phyloP scores from a whole-genome alignment of 2,113 vertebrate species.

The Rattus rattus region DNA sequence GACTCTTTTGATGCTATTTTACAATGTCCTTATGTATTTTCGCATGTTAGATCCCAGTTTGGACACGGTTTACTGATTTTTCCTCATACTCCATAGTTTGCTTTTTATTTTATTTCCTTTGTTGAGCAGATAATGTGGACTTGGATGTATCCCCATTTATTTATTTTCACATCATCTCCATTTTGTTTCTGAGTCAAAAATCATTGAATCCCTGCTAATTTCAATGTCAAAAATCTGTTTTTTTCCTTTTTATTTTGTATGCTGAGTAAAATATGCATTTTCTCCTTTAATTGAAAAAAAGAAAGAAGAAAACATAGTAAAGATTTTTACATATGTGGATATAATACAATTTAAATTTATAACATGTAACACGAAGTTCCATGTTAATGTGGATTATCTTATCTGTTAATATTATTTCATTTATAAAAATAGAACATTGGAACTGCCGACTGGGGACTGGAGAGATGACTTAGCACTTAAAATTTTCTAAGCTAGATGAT shows the following conservation, averaged over 20 bases:
- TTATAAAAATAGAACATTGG: neutral
- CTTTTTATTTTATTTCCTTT: neutral
- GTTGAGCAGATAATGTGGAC: neutral
- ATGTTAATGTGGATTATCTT: neutral
- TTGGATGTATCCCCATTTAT: neutral
- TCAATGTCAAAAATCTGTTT: neutral
- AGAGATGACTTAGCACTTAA: neutral
- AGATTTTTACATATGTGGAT: neutral
- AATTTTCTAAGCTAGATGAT: neutral
- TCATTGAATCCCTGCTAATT: no score
- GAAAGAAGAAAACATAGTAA: neutral
- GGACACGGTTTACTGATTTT: neutral
- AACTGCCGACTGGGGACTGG: neutral
- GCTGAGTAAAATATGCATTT: neutral
- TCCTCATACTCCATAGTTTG: neutral
- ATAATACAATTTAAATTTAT: neutral
- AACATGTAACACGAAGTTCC: neutral
- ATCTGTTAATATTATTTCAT: conserved; percentile 4
- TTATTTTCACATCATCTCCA: no score
- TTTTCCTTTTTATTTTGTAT: neutral
- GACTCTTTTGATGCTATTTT: neutral
- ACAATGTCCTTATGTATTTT: neutral
- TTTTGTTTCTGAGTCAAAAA: neutral
- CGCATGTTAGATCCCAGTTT: no score
- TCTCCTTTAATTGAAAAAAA: neutral